phyloP scores from a whole-genome alignment of 2,888 invertebrate genomes.

The Podotricha telesiphe region DNA sequence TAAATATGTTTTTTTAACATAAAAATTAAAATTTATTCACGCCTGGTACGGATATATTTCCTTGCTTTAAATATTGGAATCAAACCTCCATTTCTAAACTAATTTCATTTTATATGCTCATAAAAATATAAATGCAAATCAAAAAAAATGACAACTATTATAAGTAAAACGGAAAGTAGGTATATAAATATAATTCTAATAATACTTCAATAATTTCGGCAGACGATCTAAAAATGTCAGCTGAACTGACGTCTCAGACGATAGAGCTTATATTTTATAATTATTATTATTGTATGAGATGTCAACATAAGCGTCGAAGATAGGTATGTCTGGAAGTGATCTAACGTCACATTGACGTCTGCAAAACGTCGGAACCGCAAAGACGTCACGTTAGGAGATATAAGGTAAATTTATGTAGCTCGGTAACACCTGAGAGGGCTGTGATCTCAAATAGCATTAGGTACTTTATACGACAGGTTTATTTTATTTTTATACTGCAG shows the following conservation, averaged over 20 bases:
- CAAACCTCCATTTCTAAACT: background rate
- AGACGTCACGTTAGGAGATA: slow-evolving; percentile 51
- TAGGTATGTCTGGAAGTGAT: slow-evolving; percentile 40
- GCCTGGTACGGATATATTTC: no score
- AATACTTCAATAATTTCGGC: slow-evolving; percentile 39
- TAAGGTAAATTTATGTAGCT: slow-evolving; percentile 34
- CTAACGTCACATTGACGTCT: slow-evolving; percentile 59
- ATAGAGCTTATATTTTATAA: slow-evolving; percentile 45
- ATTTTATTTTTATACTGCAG: slow-evolving; percentile 5
- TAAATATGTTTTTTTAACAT: no score
- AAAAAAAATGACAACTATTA: slow-evolving; percentile 6
- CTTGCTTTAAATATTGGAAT: no score
- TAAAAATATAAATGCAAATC: background rate
- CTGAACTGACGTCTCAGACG: slow-evolving; percentile 44
- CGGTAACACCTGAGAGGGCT: slow-evolving; percentile 25
- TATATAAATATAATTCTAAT: slow-evolving; percentile 40
- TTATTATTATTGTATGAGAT: slow-evolving; percentile 49
- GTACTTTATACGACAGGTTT: slow-evolving; percentile 15
- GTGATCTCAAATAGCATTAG: slow-evolving; percentile 23
- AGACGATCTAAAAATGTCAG: slow-evolving; percentile 46
- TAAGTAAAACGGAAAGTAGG: slow-evolving; percentile 27
- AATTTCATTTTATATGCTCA: background rate
- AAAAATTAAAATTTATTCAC: no score
- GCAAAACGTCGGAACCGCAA: slow-evolving; percentile 49
- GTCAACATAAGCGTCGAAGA: slow-evolving; percentile 39